Conservation (phyloP, 1,140 invertebrate species). For the Octopus bimaculoides region DNA sequence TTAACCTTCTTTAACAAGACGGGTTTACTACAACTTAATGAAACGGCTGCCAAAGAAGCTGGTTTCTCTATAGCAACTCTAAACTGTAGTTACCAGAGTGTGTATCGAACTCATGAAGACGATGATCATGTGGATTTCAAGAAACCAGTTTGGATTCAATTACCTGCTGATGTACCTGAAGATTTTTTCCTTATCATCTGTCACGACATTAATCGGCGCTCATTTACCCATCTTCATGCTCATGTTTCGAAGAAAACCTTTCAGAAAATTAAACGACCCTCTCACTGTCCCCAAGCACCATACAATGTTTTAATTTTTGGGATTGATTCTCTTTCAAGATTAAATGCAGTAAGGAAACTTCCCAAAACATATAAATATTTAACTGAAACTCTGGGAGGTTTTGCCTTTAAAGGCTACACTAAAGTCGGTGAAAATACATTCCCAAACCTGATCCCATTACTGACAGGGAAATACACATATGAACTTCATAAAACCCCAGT, state of each 20-base stretch:
- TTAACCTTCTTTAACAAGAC: background rate
- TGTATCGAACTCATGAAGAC: background rate
- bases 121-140: conserved; percentile 1
- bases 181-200: conserved; percentile 7
- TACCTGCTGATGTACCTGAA: background rate
- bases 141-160: background rate
- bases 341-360: conserved; percentile 26
- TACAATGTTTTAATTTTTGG: conserved; percentile 33
- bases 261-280: background rate
- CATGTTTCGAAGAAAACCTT: background rate
- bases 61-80: background rate
- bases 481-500: conserved; percentile 6
- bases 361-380: conserved; percentile 32
- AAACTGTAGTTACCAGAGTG: background rate
- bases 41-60: background rate
- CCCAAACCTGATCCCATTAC: conserved; percentile 73
- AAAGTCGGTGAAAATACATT: conserved; percentile 83
- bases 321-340: conserved; percentile 35
- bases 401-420: conserved; percentile 76
- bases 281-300: background rate
- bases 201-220: background rate
- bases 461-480: conserved; percentile 62
- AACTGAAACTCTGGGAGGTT: conserved; percentile 60
- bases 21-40: background rate
- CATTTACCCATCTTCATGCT: background rate